These are phyloP conservation scores for Arctocebus calabarensis DNA, from an alignment of 2,797 vertebrate species.

Conservation along the genomic window DNA sequence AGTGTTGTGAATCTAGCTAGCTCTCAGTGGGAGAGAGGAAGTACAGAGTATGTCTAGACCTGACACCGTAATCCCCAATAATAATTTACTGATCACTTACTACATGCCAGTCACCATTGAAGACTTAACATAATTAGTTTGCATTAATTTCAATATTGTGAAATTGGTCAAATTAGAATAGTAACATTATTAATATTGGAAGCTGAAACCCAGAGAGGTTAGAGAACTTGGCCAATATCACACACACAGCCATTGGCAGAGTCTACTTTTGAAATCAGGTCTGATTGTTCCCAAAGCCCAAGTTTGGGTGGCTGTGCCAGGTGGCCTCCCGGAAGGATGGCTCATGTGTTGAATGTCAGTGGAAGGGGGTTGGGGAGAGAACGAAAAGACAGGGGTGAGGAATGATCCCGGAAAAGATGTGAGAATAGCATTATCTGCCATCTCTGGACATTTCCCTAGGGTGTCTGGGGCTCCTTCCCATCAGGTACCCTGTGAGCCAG, in stretches of 20 bases:
- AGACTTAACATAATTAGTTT: not conserved
- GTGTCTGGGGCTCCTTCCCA: not conserved
- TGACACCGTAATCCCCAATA: not conserved
- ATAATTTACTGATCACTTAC: constrained; percentile 3
- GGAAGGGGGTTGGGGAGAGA: not conserved
- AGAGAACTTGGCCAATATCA: constrained; percentile 51
- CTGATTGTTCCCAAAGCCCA: constrained; percentile 52
- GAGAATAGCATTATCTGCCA: not conserved
- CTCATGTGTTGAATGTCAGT: not conserved
- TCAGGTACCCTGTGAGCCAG: not conserved
- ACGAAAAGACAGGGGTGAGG: not conserved
- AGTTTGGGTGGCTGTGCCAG: not conserved
- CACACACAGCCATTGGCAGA: not conserved
- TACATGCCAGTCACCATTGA: not conserved
- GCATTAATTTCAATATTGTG: constrained; percentile 12
- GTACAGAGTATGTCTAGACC: not conserved
- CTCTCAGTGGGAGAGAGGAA: not conserved
- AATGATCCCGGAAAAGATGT: not conserved
- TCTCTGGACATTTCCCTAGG: not conserved
- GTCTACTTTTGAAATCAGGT: constrained; percentile 66
- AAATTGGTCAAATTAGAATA: constrained; percentile 44
- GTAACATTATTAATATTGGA: constrained; percentile 35
- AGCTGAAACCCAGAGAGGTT: constrained; percentile 46
- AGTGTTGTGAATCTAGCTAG: not conserved
- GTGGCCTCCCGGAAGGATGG: not conserved